Evolutionary conservation across 2,888 invertebrate species (phyloP).

Genomic region (Polydrusus cervinus): DNA sequence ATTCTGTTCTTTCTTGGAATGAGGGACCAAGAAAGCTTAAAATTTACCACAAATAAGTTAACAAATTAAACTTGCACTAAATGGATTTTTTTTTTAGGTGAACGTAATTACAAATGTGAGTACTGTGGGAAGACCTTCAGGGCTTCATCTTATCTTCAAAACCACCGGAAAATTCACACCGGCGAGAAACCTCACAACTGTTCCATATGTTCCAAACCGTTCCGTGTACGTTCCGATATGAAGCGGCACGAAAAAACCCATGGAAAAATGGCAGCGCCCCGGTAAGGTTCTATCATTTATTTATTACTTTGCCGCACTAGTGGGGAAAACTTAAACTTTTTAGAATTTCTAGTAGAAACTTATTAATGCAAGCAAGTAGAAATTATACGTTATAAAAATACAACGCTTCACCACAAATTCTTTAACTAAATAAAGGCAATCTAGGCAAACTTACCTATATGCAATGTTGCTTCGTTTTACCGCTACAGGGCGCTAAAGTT

Average conservation of each 20-base stretch:
- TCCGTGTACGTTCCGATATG: constrained; percentile 88
- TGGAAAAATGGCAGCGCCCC: constrained; percentile 66
- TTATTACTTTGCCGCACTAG: not conserved
- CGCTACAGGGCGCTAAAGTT: no score
- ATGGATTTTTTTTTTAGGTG: constrained; percentile 73
- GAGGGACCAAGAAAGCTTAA: no score
- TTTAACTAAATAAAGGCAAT: no score
- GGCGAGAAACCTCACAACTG: constrained; percentile 88
- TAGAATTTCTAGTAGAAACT: not conserved
- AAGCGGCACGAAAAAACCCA: constrained; percentile 87
- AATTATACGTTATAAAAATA: no score
- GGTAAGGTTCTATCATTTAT: constrained; percentile 17
- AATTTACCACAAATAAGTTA: no score
- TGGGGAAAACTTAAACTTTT: no score
- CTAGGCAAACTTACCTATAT: no score
- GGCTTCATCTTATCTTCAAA: constrained; percentile 89
- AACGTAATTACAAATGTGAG: constrained; percentile 90
- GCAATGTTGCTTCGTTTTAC: no score
- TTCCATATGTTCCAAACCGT: constrained; percentile 84
- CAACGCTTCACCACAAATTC: no score
- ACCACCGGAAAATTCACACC: constrained; percentile 89
- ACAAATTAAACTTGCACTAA: no score
- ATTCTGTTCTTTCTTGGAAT: no score
- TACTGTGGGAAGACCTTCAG: constrained; percentile 89
- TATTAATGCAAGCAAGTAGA: no score